Evolutionary conservation across 64 coral and sea anemone genomes (phyloP).

Genomic region (Porites lutea): DNA sequence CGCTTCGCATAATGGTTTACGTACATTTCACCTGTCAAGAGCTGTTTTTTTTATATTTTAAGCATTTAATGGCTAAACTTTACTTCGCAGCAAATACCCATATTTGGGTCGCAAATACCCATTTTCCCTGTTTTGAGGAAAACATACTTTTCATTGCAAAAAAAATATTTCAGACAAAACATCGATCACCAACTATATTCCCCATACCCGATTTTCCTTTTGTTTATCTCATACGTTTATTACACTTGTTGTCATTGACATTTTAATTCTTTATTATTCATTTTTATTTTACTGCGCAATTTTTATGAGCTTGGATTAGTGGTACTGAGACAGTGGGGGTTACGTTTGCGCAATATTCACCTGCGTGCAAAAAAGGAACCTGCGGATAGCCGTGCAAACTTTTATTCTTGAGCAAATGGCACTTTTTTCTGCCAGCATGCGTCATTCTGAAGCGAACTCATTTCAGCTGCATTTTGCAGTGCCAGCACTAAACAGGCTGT

Average conservation of each 20-base stretch:
- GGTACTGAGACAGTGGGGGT: neutral
- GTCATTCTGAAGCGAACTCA: too few species aligned
- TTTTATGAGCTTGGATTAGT: neutral
- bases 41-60: neutral
- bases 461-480: too few species aligned
- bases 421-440: too few species aligned
- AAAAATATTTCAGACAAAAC: neutral
- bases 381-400: too few species aligned
- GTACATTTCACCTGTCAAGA: neutral
- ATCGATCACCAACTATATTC: neutral
- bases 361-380: too few species aligned
- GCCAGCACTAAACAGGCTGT: too few species aligned
- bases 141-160: too few species aligned
- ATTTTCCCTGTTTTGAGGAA: neutral
- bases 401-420: too few species aligned
- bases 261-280: neutral
- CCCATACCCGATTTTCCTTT: neutral
- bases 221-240: neutral
- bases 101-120: neutral
- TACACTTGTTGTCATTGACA: neutral
- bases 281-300: neutral
- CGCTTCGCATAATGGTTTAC: too few species aligned
- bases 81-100: slow-evolving; percentile 1
- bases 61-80: neutral
- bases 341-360: neutral